Conservation (phyloP, 2,888 invertebrate genomes). For the Microplitis manilae region DNA sequence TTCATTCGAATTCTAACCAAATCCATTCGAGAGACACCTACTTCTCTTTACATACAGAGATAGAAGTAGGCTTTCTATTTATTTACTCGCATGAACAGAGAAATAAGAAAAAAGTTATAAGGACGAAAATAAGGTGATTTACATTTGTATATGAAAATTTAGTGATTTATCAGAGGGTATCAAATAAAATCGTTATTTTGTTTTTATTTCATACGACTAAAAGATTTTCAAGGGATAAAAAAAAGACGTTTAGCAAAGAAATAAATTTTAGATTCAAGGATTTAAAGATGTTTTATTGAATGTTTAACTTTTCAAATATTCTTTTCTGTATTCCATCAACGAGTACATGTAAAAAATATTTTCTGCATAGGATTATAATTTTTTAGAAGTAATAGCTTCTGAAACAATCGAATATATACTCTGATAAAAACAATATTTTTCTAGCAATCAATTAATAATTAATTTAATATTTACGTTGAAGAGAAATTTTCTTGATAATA, state of each 20-base stretch:
- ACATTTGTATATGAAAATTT: not conserved
- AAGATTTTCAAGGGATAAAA: not conserved
- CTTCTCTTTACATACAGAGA: not conserved
- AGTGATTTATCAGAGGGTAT: not conserved
- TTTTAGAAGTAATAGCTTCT: too few relatives aligned
- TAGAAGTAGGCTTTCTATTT: slow-evolving; percentile 28
- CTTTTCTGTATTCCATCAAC: too few relatives aligned
- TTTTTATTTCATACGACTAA: not conserved
- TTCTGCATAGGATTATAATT: too few relatives aligned
- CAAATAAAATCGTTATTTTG: not conserved
- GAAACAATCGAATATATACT: too few relatives aligned
- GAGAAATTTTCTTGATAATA: too few relatives aligned
- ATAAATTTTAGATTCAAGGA: not conserved
- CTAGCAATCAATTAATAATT: too few relatives aligned
- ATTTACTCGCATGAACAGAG: slow-evolving; percentile 1
- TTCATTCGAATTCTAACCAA: slow-evolving; percentile 68
- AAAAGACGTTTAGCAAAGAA: not conserved
- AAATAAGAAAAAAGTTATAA: not conserved
- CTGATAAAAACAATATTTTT: too few relatives aligned
- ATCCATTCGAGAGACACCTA: slow-evolving; percentile 54
- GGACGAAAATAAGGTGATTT: not conserved
- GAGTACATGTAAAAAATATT: too few relatives aligned
- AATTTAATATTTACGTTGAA: too few relatives aligned
- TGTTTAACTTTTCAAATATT: not conserved
- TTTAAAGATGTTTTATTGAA: not conserved